Evolutionary conservation across 2,797 vertebrate genomes (phyloP).

Genomic region (Pitangus sulphuratus): DNA sequence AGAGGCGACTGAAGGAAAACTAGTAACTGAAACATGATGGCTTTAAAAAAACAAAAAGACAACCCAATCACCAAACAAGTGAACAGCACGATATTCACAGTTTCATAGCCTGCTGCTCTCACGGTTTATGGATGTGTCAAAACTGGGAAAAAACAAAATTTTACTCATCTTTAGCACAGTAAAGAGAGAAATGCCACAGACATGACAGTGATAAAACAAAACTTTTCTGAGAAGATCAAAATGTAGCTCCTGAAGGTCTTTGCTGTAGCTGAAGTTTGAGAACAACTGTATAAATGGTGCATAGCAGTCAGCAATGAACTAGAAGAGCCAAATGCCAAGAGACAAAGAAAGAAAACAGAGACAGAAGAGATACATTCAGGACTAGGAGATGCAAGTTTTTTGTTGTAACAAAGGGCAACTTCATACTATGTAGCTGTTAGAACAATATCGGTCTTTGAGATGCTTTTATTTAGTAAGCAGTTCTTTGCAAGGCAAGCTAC

Average conservation of each 20-base stretch:
- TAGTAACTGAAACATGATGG: neutral
- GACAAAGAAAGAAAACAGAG: neutral
- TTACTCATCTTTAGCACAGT: neutral
- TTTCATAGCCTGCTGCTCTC: neutral
- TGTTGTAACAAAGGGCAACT: neutral
- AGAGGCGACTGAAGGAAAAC: neutral
- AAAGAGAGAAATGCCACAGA: neutral
- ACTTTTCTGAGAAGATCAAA: neutral
- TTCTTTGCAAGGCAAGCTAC: neutral
- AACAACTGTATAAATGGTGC: neutral
- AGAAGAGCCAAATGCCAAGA: neutral
- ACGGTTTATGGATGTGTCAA: neutral
- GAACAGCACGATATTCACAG: neutral
- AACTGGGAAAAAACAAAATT: neutral
- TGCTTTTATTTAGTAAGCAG: neutral
- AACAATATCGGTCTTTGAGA: neutral
- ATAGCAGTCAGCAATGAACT: neutral
- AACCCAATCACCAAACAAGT: neutral
- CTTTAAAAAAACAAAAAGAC: neutral
- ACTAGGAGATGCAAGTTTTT: neutral
- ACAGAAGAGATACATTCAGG: neutral
- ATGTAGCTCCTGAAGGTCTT: neutral
- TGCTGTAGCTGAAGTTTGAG: neutral
- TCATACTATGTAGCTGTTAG: neutral
- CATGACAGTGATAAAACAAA: neutral